Conservation (phyloP, 2,797 vertebrate genomes). For the Benthosema pterotum region DNA sequence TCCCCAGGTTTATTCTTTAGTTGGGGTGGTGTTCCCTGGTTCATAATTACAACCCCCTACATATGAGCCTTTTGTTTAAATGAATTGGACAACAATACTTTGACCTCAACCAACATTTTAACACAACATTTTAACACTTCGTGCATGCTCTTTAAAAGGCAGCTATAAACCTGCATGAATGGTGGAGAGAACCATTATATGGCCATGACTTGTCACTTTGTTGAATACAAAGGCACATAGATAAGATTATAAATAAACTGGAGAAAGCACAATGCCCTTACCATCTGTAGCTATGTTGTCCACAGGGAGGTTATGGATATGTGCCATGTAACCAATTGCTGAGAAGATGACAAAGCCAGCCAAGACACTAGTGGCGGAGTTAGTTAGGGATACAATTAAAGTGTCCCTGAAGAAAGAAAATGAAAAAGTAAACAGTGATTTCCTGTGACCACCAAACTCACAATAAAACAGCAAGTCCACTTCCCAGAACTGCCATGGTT, state of each 20-base stretch:
- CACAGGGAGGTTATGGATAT: conserved; percentile 78
- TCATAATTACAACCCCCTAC: no score
- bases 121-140: no score
- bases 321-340: conserved; percentile 81
- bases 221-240: neutral
- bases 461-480: no score
- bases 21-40: no score
- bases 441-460: neutral
- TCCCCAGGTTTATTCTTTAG: no score
- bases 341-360: conserved; percentile 84
- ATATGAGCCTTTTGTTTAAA: no score
- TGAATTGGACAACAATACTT: no score
- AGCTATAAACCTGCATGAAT: no score
- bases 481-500: neutral
- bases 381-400: conserved; percentile 72
- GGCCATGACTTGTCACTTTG: neutral
- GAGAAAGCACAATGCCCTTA: conserved; percentile 29
- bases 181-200: neutral
- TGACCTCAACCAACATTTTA: no score
- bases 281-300: conserved; percentile 81
- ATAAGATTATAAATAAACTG: no score
- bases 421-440: neutral
- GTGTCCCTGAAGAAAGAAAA: conserved; percentile 67
- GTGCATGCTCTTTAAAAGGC: no score
- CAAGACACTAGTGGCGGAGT: conserved; percentile 80